Evolutionary conservation across 2,888 invertebrate species (phyloP).

Genomic region (Pseudeuparius sepicola): DNA sequence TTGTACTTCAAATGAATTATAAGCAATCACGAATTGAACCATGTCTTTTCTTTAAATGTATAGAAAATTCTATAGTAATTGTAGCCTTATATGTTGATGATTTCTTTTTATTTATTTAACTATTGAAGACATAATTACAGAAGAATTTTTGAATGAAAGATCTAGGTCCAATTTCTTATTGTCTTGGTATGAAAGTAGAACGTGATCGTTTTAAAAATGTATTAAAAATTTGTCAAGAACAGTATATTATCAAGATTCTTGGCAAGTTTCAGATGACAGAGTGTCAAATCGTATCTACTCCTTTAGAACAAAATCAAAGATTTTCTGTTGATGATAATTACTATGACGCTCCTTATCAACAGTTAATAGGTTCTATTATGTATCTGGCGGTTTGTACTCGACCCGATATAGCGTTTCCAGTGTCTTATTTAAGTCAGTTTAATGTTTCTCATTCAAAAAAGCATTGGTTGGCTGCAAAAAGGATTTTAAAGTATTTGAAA

Average conservation of each 20-base stretch:
- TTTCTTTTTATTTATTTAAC: too few species aligned
- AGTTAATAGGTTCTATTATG: slow-evolving; percentile 15
- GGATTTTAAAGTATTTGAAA: slow-evolving; percentile 27
- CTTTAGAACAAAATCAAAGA: slow-evolving; percentile 12
- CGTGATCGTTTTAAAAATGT: slow-evolving; percentile 12
- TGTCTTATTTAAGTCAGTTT: slow-evolving; percentile 17
- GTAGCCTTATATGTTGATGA: too few species aligned
- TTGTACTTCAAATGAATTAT: slow-evolving; percentile 12
- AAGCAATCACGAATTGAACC: slow-evolving; percentile 14
- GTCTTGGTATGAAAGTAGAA: slow-evolving; percentile 16
- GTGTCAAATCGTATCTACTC: slow-evolving; percentile 13
- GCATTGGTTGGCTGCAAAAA: slow-evolving; percentile 28
- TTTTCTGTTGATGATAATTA: slow-evolving; percentile 4
- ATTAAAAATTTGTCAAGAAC: slow-evolving; percentile 17
- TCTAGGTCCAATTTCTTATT: slow-evolving; percentile 14
- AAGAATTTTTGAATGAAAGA: too few species aligned
- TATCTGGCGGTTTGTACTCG: slow-evolving; percentile 17
- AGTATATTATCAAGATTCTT: slow-evolving; percentile 15
- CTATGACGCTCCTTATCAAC: slow-evolving; percentile 5
- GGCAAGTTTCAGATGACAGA: too few species aligned
- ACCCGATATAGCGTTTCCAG: slow-evolving; percentile 16
- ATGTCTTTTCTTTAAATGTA: too few species aligned
- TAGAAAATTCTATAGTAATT: too few species aligned
- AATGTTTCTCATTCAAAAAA: slow-evolving; percentile 13
- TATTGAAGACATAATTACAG: too few species aligned